These are phyloP conservation scores for Sycophila sp. DNA, from an alignment of 1,140 invertebrate species.

Conservation along the genomic window DNA sequence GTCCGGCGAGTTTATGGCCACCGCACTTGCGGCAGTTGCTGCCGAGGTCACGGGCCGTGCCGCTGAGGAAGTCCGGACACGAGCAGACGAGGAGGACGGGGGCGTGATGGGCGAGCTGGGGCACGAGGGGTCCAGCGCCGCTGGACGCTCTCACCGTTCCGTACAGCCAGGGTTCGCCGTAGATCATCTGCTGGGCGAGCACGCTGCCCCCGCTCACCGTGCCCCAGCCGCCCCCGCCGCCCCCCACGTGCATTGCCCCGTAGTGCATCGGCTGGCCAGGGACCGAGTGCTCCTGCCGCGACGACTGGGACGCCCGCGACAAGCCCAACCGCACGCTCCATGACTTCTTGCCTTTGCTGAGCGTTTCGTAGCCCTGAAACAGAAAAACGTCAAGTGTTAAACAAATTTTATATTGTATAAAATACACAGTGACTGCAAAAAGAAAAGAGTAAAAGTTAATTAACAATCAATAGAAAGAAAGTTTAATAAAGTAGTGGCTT, in stretches of 20 bases:
- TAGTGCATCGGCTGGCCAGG: background rate
- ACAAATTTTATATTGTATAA: background rate
- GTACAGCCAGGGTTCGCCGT: conserved; percentile 83
- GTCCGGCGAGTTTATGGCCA: conserved; percentile 75
- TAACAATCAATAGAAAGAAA: background rate
- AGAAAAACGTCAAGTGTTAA: conserved; percentile 40
- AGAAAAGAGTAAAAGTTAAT: background rate
- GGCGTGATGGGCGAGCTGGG: conserved; percentile 45
- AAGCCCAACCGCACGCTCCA: conserved; percentile 63
- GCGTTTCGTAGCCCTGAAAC: conserved; percentile 62
- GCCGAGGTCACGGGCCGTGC: conserved; percentile 79
- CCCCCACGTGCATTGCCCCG: background rate
- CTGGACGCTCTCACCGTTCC: conserved; percentile 71
- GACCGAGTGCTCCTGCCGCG: conserved; percentile 41
- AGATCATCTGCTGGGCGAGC: conserved; percentile 83
- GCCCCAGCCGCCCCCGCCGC: conserved; percentile 64
- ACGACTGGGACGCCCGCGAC: conserved; percentile 55
- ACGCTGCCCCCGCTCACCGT: conserved; percentile 67
- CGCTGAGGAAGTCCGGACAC: conserved; percentile 78
- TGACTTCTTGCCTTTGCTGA: conserved; percentile 63
- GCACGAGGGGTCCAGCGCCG: conserved; percentile 40
- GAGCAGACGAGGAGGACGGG: conserved; percentile 79
- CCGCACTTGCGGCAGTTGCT: conserved; percentile 81
- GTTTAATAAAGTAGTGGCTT: background rate
- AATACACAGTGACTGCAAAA: background rate